These are phyloP conservation scores for Corythornis leucogaster DNA, from an alignment of 2,797 vertebrate species.

Conservation along the genomic window DNA sequence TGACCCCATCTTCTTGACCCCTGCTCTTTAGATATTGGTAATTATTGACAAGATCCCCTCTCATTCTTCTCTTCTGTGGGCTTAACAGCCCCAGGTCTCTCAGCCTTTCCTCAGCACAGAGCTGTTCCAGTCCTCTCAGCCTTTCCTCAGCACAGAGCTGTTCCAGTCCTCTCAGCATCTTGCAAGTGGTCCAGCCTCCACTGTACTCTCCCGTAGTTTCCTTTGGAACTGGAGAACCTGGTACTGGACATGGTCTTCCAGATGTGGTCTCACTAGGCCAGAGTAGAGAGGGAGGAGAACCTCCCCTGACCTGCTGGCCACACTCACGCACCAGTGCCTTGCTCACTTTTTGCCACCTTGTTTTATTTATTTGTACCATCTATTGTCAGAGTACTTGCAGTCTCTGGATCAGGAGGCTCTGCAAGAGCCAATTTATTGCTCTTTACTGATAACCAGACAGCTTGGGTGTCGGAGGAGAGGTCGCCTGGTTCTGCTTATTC, in stretches of 20 bases:
- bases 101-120: neutral
- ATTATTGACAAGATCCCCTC: neutral
- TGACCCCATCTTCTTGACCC: neutral
- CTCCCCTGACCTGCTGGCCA: neutral
- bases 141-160: neutral
- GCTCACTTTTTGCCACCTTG: neutral
- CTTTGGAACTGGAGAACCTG: neutral
- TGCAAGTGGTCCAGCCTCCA: neutral
- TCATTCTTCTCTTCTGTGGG: neutral
- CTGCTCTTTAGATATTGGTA: neutral
- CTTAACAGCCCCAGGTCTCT: neutral
- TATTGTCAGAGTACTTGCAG: neutral
- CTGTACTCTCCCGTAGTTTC: neutral
- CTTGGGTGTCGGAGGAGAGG: neutral
- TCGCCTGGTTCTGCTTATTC: neutral
- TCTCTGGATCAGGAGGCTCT: neutral
- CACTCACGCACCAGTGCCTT: neutral
- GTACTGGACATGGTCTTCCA: neutral
- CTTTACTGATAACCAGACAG: neutral
- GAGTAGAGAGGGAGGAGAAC: neutral
- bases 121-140: neutral
- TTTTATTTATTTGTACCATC: neutral
- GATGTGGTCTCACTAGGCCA: neutral
- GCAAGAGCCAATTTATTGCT: neutral
- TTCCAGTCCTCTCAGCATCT: neutral